Evolutionary conservation across 2,113 vertebrate species (phyloP).

Genomic region (Formicarius rufipectus): DNA sequence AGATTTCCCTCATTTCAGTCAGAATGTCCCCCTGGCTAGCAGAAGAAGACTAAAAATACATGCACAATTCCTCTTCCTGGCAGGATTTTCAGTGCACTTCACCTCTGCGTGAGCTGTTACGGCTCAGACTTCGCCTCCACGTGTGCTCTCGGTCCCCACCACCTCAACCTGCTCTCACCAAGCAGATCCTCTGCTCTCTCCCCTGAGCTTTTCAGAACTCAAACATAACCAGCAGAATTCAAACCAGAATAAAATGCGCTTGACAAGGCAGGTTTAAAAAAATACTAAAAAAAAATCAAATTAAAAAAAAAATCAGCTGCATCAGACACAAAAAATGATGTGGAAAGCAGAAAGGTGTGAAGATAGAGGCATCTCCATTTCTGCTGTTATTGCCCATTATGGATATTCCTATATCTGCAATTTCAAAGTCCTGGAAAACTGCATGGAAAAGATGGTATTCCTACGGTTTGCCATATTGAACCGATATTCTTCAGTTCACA

Average conservation of each 20-base stretch:
- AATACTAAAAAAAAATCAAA: no score
- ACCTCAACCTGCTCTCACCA: background rate
- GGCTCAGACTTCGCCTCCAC: background rate
- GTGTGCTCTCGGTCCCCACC: accelerated
- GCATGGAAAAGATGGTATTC: background rate
- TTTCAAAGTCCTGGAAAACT: background rate
- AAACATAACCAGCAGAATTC: background rate
- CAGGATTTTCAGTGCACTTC: background rate
- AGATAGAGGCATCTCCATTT: background rate
- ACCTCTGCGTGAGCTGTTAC: background rate
- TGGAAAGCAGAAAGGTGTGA: background rate
- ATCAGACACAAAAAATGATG: background rate
- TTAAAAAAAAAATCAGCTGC: background rate
- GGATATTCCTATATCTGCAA: background rate
- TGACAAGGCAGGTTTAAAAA: background rate
- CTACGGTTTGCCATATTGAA: accelerated
- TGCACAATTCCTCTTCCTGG: background rate
- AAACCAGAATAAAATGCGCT: background rate
- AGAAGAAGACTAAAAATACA: slow-evolving; percentile 11
- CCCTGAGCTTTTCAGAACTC: background rate
- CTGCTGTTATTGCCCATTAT: background rate
- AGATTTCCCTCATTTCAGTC: background rate
- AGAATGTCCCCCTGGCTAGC: background rate
- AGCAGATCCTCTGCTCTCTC: background rate
- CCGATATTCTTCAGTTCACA: background rate